phyloP scores from a whole-genome alignment of 2,888 invertebrate species.

The Bellardia bayeri region DNA sequence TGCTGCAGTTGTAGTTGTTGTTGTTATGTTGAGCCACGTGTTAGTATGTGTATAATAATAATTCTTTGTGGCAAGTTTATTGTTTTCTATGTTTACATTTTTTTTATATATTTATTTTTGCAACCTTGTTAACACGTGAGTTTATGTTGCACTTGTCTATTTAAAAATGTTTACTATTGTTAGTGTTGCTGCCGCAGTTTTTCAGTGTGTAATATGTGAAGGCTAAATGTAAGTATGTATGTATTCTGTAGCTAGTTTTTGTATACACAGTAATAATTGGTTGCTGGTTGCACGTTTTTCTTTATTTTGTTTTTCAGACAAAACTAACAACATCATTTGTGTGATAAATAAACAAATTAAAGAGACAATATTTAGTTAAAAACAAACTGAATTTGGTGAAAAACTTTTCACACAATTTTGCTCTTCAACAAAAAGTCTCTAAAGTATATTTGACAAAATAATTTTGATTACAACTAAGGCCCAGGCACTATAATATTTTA shows the following conservation, averaged over 20 bases:
- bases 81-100: constrained; percentile 40
- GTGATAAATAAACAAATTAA: constrained; percentile 63
- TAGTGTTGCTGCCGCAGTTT: neutral
- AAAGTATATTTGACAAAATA: too few species aligned
- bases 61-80: constrained; percentile 59
- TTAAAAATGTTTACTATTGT: constrained; percentile 28
- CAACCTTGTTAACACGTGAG: constrained; percentile 73
- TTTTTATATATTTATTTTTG: constrained; percentile 39
- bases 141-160: constrained; percentile 72
- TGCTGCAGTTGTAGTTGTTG: constrained; percentile 16
- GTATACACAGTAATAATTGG: neutral
- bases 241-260: neutral
- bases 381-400: too few species aligned
- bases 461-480: too few species aligned
- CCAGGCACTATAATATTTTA: too few species aligned
- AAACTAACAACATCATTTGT: constrained; percentile 55
- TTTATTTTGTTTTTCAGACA: constrained; percentile 10
- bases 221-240: constrained; percentile 17
- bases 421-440: too few species aligned
- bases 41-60: constrained; percentile 41
- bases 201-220: constrained; percentile 42
- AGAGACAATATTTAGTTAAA: constrained; percentile 45
- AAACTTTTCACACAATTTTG: too few species aligned
- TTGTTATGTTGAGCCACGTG: constrained; percentile 50
- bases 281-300: constrained; percentile 3